Evolutionary conservation across 2,888 invertebrate genomes (phyloP), one percentile per base, ranked within the genome.

Genomic region (Celastrina argiolus): DNA sequence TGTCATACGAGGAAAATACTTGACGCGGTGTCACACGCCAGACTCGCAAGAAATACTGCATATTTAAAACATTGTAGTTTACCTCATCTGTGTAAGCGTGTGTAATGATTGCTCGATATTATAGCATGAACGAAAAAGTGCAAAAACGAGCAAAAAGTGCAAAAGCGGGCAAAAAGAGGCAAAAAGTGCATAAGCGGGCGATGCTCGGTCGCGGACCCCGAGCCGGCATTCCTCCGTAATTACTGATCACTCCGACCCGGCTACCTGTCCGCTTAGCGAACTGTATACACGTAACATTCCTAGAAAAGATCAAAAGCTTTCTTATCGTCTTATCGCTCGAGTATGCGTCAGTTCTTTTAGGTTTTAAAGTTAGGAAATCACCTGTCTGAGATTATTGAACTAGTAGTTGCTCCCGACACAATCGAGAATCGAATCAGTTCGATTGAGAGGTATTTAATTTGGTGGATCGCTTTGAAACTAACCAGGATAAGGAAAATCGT

Each of bases 121-220:
- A 51, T 51, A 26, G 51, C 51, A 51, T 51, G 51, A 16, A 51
- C 51, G 22, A 51, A 51, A 51, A 51, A 51, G 22, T 51, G 51
- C 51, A 51, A 51, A 51, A 51, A 51, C 12, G 5, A 22, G 22
- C 26, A 51, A 51, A 26, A 51, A 51, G 51, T 51, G 26, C 22
- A 10, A 10, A 18, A 16, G 45, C 45, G 45, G 51, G 26, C 51
- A n/a, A n/a, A 36, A 36, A 12, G 12, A 10, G 12, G 12, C 31
- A 41, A 41, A 51, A 51, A 51, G 51, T 51, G 26, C 22, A 10
- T 16, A 18, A 16, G 45, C 45, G 45, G 51, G 26, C 51, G 22
- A 18, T 12, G 51, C 10, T 10, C 51, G 51, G 51, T 51, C 51
- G 51, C 51, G 22, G 51, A 51, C 51, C 51, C 51, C 51, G 22